Conservation (phyloP, 2,888 invertebrate species). For the Andrena trimmerana region DNA sequence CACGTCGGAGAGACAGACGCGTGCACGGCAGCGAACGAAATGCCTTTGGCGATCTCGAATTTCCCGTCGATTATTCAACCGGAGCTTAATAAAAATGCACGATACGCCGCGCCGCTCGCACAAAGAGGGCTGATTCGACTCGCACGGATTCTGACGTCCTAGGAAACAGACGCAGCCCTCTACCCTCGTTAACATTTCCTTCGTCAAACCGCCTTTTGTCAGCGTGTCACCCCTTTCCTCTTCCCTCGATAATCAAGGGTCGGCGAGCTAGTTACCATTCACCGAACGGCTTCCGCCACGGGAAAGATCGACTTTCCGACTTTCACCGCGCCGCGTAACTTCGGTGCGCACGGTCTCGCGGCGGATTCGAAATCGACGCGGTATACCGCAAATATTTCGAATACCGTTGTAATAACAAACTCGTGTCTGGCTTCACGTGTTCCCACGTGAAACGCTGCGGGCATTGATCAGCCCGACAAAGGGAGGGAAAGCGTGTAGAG, state of each 20-base stretch:
- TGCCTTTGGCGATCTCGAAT: constrained; percentile 71
- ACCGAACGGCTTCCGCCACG: constrained; percentile 19
- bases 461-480: constrained; percentile 55
- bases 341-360: background rate
- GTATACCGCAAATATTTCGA: constrained; percentile 26
- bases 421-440: constrained; percentile 29
- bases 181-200: constrained; percentile 74
- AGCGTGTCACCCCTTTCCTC: constrained; percentile 56
- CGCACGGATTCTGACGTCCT: constrained; percentile 49
- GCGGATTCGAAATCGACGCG: constrained; percentile 21
- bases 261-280: constrained; percentile 49
- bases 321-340: constrained; percentile 12
- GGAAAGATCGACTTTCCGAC: constrained; percentile 33
- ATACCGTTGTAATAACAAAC: constrained; percentile 53
- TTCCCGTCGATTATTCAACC: constrained; percentile 70
- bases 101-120: constrained; percentile 46
- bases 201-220: constrained; percentile 70
- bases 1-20: constrained; percentile 20
- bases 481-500: background rate
- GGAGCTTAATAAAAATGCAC: constrained; percentile 70
- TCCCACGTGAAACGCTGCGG: constrained; percentile 40
- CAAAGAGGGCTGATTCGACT: constrained; percentile 60
- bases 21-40: constrained; percentile 39
- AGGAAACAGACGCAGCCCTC: constrained; percentile 61
- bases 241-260: constrained; percentile 46